phyloP scores from a whole-genome alignment of 2,888 invertebrate genomes.

The Plagiodera versicolora region DNA sequence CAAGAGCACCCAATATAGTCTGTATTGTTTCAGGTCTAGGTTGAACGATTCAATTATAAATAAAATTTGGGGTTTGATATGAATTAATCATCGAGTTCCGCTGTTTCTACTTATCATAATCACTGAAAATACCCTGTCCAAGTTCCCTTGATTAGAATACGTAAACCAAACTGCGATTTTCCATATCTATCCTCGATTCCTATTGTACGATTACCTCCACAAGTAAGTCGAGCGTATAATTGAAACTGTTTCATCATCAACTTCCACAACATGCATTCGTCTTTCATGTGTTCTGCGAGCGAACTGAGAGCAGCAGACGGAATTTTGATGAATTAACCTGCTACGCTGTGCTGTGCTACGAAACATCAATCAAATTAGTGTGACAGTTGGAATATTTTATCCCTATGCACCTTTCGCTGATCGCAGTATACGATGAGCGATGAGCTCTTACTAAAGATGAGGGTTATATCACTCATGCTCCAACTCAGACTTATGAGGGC shows the following conservation, averaged over 20 bases:
- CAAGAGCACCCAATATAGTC: no score
- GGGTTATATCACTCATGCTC: neutral
- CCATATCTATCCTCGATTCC: no score
- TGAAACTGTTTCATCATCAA: slow-evolving; percentile 1
- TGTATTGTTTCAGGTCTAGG: no score
- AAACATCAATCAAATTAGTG: slow-evolving; percentile 25
- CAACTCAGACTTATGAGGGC: no score
- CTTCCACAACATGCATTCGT: neutral
- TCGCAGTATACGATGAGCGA: neutral
- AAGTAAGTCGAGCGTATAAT: neutral
- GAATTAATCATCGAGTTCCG: no score
- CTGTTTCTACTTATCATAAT: no score
- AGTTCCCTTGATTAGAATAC: no score
- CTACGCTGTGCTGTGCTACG: neutral
- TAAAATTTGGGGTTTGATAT: no score
- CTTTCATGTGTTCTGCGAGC: neutral
- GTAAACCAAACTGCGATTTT: no score
- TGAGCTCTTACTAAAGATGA: neutral
- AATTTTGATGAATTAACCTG: slow-evolving; percentile 2
- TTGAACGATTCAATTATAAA: no score
- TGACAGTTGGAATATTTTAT: slow-evolving; percentile 24
- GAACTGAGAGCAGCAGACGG: neutral
- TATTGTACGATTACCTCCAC: neutral
- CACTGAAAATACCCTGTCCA: no score
- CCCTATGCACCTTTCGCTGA: slow-evolving; percentile 6